Percentiles rank a stretch among this genome's conserved stretches.
These are phyloP conservation scores for Actinia equina DNA, from an alignment of 64 coral and sea anemone species.

Conservation along the genomic window DNA sequence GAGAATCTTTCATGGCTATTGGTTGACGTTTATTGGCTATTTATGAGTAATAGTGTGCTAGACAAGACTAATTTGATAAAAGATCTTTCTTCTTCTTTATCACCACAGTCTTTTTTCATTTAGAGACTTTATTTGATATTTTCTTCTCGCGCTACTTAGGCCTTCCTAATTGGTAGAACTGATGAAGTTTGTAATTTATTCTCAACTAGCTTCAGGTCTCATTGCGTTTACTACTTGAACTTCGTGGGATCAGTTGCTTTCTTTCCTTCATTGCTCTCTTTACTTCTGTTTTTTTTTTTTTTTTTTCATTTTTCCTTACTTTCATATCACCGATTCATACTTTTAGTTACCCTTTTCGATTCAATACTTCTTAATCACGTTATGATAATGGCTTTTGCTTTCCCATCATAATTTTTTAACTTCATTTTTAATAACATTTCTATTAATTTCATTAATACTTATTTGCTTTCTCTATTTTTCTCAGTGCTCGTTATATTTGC, in stretches of 20 bases:
- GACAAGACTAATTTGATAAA: background rate
- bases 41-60: background rate
- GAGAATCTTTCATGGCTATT: background rate
- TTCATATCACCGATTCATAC: background rate
- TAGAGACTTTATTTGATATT: background rate
- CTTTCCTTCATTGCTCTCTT: background rate
- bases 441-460: too few relatives aligned
- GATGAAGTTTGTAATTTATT: background rate
- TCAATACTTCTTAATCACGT: too few relatives aligned
- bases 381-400: too few relatives aligned
- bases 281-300: background rate
- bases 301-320: background rate
- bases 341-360: too few relatives aligned
- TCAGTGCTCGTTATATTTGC: too few relatives aligned
- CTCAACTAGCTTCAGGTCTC: background rate
- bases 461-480: too few relatives aligned
- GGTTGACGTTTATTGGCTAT: conserved; percentile 6
- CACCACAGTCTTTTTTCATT: background rate
- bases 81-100: background rate
- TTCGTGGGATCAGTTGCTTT: background rate
- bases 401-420: too few relatives aligned
- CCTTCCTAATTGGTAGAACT: background rate
- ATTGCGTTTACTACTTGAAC: too few relatives aligned
- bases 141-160: background rate
- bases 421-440: too few relatives aligned